Conservation (phyloP, 2,797 vertebrate genomes). For the Pelochelys cantorii region DNA sequence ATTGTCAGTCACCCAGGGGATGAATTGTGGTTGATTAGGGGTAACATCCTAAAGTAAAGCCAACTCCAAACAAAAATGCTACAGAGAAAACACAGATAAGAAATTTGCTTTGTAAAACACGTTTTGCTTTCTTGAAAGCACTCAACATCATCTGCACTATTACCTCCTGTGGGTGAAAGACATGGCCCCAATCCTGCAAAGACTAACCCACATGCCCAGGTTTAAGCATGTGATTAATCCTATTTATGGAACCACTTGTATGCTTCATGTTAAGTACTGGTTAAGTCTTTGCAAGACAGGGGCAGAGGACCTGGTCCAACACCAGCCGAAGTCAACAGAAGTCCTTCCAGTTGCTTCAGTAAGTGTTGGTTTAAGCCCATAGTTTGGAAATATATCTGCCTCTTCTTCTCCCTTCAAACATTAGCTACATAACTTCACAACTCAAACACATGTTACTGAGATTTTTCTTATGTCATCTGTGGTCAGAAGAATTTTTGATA, state of each 20-base stretch:
- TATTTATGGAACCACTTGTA: background rate
- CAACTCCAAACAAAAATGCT: background rate
- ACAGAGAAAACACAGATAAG: background rate
- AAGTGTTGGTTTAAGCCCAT: background rate
- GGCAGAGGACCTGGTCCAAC: background rate
- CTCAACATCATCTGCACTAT: background rate
- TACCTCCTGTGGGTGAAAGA: background rate
- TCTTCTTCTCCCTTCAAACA: background rate
- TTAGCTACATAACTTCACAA: background rate
- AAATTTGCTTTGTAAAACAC: background rate
- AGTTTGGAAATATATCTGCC: background rate
- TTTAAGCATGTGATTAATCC: background rate
- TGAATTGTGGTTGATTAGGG: background rate
- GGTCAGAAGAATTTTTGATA: background rate
- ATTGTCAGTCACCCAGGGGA: background rate
- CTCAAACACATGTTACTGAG: background rate
- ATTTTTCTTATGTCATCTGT: background rate
- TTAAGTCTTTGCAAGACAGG: background rate
- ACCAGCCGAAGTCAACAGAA: background rate
- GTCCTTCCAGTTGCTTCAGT: background rate
- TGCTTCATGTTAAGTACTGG: background rate
- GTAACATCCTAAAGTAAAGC: slow-evolving; percentile 4
- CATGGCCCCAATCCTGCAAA: background rate
- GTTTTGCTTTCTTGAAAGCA: background rate
- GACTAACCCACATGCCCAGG: background rate